Evolutionary conservation across 2,888 invertebrate genomes (phyloP).

Genomic region (Hesperia comma): DNA sequence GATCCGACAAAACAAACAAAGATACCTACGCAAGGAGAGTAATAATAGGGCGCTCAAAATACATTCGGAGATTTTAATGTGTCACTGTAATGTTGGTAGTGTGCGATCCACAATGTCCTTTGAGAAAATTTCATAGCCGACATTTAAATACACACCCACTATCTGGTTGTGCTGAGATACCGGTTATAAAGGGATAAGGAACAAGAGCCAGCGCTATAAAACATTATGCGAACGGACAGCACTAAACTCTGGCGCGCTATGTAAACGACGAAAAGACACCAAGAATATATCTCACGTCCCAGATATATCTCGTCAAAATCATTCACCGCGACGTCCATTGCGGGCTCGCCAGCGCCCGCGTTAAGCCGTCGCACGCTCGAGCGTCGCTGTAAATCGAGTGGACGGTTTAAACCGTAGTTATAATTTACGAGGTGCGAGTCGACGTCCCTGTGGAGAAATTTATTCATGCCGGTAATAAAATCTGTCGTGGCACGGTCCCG

Average conservation of each 20-base stretch:
- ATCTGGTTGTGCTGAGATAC: conserved; percentile 43
- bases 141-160: conserved; percentile 47
- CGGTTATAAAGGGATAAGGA: conserved; percentile 47
- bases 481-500: conserved; percentile 67
- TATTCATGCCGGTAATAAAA: conserved; percentile 81
- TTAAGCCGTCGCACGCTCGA: conserved; percentile 53
- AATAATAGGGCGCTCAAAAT: conserved; percentile 15
- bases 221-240: conserved; percentile 40
- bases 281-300: conserved; percentile 30
- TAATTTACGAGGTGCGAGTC: conserved; percentile 69
- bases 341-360: conserved; percentile 48
- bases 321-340: conserved; percentile 52
- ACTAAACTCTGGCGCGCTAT: conserved; percentile 36
- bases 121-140: conserved; percentile 31
- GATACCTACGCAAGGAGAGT: neutral
- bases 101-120: conserved; percentile 13
- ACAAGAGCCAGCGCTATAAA: conserved; percentile 50
- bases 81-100: neutral
- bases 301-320: conserved; percentile 42
- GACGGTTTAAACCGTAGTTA: conserved; percentile 64
- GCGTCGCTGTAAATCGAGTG: conserved; percentile 60
- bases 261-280: conserved; percentile 37
- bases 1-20: neutral
- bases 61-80: neutral
- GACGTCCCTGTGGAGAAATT: conserved; percentile 66